Evolutionary conservation across 2,888 invertebrate species (phyloP).

Genomic region (Phrixothrix hirtus): DNA sequence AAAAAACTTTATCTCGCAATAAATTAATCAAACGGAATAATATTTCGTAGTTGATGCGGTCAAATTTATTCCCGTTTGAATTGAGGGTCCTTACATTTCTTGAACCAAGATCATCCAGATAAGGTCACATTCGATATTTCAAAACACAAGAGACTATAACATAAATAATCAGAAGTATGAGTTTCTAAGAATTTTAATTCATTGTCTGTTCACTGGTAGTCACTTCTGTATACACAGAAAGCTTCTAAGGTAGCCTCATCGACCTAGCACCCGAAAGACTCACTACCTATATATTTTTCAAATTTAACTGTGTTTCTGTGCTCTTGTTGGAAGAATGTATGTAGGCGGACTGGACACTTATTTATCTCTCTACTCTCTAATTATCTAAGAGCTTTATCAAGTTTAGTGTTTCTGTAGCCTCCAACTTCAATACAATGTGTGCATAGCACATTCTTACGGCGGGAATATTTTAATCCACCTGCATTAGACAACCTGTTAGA

Average conservation of each 20-base stretch:
- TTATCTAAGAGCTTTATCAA: conserved; percentile 53
- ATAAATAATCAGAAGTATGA: conserved; percentile 49
- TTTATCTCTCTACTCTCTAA: conserved; percentile 52
- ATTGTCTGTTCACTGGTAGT: conserved; percentile 43
- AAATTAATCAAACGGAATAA: conserved; percentile 25
- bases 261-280: conserved; percentile 35
- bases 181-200: conserved; percentile 51
- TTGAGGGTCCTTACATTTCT: conserved; percentile 28
- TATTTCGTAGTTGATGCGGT: conserved; percentile 11
- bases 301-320: conserved; percentile 38
- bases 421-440: conserved; percentile 39
- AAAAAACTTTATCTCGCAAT: conserved; percentile 10
- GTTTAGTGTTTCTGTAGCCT: conserved; percentile 47
- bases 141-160: conserved; percentile 42
- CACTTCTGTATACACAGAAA: conserved; percentile 40
- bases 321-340: conserved; percentile 37
- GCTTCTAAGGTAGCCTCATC: conserved; percentile 42
- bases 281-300: conserved; percentile 40
- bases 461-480: conserved; percentile 42
- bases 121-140: conserved; percentile 50
- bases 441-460: conserved; percentile 40
- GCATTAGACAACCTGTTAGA: conserved; percentile 40
- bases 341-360: conserved; percentile 47
- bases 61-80: too few relatives aligned
- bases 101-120: conserved; percentile 42